phyloP scores from a whole-genome alignment of 1,140 invertebrate genomes.

The Dreissena polymorpha region DNA sequence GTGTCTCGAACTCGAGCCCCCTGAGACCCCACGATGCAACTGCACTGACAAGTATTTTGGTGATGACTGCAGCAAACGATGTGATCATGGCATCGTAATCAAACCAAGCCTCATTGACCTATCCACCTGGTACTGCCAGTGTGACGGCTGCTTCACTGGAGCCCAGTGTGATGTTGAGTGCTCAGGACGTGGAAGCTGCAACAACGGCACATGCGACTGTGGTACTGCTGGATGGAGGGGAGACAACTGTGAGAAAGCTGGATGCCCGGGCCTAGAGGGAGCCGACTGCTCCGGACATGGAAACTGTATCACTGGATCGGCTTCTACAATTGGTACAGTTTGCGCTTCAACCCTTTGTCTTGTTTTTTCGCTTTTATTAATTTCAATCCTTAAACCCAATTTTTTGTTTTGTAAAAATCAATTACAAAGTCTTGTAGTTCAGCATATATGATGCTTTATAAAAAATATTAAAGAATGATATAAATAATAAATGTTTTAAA shows the following conservation, averaged over 20 bases:
- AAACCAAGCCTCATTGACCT: constrained; percentile 40
- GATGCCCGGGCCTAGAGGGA: constrained; percentile 57
- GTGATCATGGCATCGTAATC: constrained; percentile 62
- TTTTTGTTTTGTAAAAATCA: no score
- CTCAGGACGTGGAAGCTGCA: constrained; percentile 51
- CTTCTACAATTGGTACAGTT: constrained; percentile 23
- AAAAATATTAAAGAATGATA: no score
- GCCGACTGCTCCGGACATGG: constrained; percentile 58
- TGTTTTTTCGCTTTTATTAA: no score
- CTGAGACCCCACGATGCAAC: constrained; percentile 52
- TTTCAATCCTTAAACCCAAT: no score
- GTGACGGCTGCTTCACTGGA: constrained; percentile 57
- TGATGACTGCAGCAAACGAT: constrained; percentile 61
- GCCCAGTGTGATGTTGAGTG: constrained; percentile 55
- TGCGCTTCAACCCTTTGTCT: background rate
- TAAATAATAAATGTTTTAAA: no score
- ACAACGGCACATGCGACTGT: constrained; percentile 56
- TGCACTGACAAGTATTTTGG: constrained; percentile 68
- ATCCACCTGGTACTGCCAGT: constrained; percentile 52
- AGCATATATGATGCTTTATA: no score
- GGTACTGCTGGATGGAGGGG: constrained; percentile 62
- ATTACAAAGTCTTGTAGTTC: no score
- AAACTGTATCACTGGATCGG: constrained; percentile 56
- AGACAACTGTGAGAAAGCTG: constrained; percentile 61
- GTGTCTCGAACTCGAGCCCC: constrained; percentile 49